Conservation (phyloP, 1,140 invertebrate genomes). For the Proales similis region DNA sequence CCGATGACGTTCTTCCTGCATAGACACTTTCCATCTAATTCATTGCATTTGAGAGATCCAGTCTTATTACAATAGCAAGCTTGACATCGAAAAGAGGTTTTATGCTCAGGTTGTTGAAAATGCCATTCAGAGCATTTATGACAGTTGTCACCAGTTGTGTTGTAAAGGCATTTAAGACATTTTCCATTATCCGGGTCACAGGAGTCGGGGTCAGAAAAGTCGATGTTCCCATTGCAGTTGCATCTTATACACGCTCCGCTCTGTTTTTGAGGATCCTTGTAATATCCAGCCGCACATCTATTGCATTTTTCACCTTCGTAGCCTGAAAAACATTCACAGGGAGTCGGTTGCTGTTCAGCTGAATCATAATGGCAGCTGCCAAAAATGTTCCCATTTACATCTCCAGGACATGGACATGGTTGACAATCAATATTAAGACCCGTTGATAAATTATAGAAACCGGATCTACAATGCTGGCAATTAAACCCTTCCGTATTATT, state of each 20-base stretch:
- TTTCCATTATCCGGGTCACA: slow-evolving; percentile 81
- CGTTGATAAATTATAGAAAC: slow-evolving; percentile 76
- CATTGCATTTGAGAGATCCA: slow-evolving; percentile 58
- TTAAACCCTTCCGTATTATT: slow-evolving; percentile 86
- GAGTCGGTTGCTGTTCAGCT: slow-evolving; percentile 59
- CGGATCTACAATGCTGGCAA: slow-evolving; percentile 79
- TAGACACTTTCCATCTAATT: slow-evolving; percentile 67
- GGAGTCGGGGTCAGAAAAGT: slow-evolving; percentile 66
- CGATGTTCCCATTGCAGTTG: slow-evolving; percentile 84
- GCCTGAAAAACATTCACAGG: slow-evolving; percentile 75
- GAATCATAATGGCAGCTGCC: slow-evolving; percentile 76
- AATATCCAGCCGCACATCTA: slow-evolving; percentile 45
- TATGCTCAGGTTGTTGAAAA: slow-evolving; percentile 78
- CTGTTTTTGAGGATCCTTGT: slow-evolving; percentile 55
- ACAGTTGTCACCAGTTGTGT: slow-evolving; percentile 79
- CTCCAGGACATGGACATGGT: slow-evolving; percentile 90
- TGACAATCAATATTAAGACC: slow-evolving; percentile 73
- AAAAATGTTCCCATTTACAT: slow-evolving; percentile 82
- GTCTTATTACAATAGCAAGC: slow-evolving; percentile 59
- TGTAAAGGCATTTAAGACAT: slow-evolving; percentile 79
- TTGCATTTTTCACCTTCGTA: slow-evolving; percentile 80
- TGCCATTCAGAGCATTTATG: slow-evolving; percentile 78
- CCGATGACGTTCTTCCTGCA: slow-evolving; percentile 83
- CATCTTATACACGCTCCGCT: slow-evolving; percentile 78
- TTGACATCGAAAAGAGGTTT: slow-evolving; percentile 82